Percentiles rank a stretch among this genome's conserved stretches.
Conservation (phyloP, 2,888 invertebrate genomes). For the Synergus itoensis region DNA sequence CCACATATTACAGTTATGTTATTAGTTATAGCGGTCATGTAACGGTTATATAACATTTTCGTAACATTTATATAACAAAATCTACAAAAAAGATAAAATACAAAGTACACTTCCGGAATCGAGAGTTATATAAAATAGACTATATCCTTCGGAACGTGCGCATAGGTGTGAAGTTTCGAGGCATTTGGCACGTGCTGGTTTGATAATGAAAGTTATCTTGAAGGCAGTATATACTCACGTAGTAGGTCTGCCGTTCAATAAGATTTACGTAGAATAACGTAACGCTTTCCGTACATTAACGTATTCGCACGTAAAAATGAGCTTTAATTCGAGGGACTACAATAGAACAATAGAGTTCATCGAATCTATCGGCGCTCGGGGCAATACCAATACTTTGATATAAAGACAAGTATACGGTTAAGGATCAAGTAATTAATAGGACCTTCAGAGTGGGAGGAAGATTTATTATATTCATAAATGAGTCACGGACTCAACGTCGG, state of each 20-base stretch:
- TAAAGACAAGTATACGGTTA: neutral
- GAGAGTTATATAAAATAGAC: neutral
- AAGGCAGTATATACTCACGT: neutral
- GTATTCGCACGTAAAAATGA: neutral
- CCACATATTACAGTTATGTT: neutral
- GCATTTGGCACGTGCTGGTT: constrained; percentile 1
- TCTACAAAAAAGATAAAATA: neutral
- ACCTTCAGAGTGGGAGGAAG: neutral
- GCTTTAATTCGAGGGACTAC: neutral
- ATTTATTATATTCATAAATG: neutral
- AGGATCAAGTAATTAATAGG: neutral
- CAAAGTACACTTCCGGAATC: neutral
- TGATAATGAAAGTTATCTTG: neutral
- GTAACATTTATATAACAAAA: neutral
- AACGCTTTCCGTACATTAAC: neutral
- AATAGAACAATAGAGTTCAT: neutral
- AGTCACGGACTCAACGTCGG: neutral
- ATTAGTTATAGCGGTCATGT: neutral
- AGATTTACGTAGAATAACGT: neutral
- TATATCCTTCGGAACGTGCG: neutral
- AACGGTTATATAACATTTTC: neutral
- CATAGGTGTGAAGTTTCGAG: neutral
- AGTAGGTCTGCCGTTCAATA: neutral
- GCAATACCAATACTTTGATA: neutral
- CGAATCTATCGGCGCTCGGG: neutral